phyloP scores from a whole-genome alignment of 2,888 invertebrate genomes.

The Diarsia rubi region DNA sequence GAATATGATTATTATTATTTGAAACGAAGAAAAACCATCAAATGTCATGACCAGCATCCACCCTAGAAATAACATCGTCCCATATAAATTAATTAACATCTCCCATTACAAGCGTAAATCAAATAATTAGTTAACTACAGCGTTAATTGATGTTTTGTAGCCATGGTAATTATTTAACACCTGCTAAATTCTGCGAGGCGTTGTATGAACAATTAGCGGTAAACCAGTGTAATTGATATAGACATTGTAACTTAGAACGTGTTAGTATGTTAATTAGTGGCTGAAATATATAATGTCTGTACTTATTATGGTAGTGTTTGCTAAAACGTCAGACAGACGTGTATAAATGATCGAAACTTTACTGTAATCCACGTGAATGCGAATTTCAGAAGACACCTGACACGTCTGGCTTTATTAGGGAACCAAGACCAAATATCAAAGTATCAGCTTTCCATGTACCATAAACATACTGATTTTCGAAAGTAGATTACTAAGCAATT shows the following conservation, averaged over 20 bases:
- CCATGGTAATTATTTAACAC: slow-evolving; percentile 46
- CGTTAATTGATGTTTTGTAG: slow-evolving; percentile 43
- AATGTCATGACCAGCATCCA: neutral
- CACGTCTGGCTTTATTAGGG: neutral
- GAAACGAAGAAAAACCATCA: neutral
- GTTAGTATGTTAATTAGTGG: slow-evolving; percentile 16
- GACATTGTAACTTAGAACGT: slow-evolving; percentile 1
- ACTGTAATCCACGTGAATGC: neutral
- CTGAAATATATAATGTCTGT: neutral
- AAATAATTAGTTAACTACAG: slow-evolving; percentile 41
- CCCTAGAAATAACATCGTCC: neutral
- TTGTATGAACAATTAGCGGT: slow-evolving; percentile 32
- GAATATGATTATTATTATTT: too few relatives aligned
- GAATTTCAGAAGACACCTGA: neutral
- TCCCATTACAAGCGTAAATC: slow-evolving; percentile 34
- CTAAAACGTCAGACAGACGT: neutral
- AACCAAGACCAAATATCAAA: neutral
- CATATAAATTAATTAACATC: slow-evolving; percentile 24
- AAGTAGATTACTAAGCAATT: too few relatives aligned
- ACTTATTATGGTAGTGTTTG: neutral
- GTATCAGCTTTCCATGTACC: neutral
- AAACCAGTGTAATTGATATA: slow-evolving; percentile 27
- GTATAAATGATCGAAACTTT: neutral
- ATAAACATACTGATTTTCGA: too few relatives aligned
- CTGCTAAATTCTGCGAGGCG: slow-evolving; percentile 36